Evolutionary conservation across 2,888 invertebrate genomes (phyloP), one percentile per base, ranked within the genome.

Genomic region (Eupithecia exiguata): DNA sequence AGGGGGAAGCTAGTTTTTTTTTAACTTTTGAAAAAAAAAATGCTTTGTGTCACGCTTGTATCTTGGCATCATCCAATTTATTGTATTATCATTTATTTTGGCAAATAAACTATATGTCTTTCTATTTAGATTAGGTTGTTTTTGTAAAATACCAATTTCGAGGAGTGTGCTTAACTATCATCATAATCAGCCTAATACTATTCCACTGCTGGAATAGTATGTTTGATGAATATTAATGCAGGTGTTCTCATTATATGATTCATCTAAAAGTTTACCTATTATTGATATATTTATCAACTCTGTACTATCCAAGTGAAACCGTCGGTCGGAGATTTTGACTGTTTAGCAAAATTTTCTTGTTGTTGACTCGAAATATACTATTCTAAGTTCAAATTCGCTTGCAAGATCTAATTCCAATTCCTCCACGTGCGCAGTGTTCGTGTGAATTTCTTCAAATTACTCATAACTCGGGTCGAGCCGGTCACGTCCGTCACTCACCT

Each of bases 401-500:
- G 18, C 18, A 16, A 1, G 61, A 30, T 30, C 16, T 9, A 30
- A 35, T 72, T 63, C 43, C 58, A 30, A 72, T 75, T 65, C 70
- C 70, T 43, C 72, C 61, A 18, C 66, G 43, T 9, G 21, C 62
- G 62, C 25, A 18, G 53, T 35, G 73, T 53, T 71, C 76, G 73
- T 74, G 76, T 72, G 75, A 73, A 76, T 73, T 76, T 74, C 63
- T 61, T 76, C 61, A 73, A 73, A 74, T 71, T 69, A 73, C 71
- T 70, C 73, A 61, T 62, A 78, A 71, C 40, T 61, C 30, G 74
- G 74, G 81, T 82, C 77, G 78, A 77, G 38, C 74, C 81, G 77
- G 79, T 78, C 81, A 81, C 83, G 84, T 83, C 82, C 78, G 79
- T 78, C 77, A 69, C 79, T 74, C 83, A 85, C 87, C 84, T 87